Evolutionary conservation across 2,113 vertebrate species (phyloP).

Genomic region (Plecotus auritus): DNA sequence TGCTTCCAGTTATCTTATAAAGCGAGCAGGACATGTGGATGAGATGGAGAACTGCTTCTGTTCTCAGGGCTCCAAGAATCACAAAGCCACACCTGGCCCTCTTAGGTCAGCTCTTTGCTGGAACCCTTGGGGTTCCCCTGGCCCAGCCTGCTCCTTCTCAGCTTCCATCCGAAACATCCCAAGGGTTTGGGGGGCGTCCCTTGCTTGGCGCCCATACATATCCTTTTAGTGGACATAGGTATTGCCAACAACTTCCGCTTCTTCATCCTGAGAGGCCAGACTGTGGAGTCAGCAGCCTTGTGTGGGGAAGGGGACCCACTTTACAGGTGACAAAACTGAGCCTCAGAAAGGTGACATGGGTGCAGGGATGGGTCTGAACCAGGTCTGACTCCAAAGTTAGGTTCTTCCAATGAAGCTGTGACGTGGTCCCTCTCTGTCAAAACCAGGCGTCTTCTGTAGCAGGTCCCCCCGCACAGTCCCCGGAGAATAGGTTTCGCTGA

Average conservation of each 20-base stretch:
- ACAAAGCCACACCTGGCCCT: not conserved
- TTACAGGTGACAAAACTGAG: not conserved
- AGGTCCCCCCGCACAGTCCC: accelerated
- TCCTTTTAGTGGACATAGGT: not conserved
- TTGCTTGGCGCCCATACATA: not conserved
- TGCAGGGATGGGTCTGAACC: not conserved
- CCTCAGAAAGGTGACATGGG: not conserved
- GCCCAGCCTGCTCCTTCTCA: not conserved
- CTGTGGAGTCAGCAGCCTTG: not conserved
- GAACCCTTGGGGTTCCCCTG: not conserved
- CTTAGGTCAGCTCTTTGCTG: not conserved
- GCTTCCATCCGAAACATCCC: not conserved
- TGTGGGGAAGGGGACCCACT: accelerated
- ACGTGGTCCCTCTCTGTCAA: not conserved
- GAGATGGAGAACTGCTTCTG: not conserved
- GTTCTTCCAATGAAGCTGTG: not conserved
- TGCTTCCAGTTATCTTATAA: not conserved
- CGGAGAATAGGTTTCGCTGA: not conserved
- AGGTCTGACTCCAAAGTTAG: not conserved
- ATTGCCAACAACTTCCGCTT: accelerated
- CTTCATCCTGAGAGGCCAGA: accelerated
- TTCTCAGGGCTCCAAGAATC: not conserved
- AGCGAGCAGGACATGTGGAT: accelerated
- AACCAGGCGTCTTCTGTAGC: not conserved
- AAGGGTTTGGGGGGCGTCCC: not conserved